Evolutionary conservation across 2,888 invertebrate species (phyloP).

Genomic region (Apeira syringaria): DNA sequence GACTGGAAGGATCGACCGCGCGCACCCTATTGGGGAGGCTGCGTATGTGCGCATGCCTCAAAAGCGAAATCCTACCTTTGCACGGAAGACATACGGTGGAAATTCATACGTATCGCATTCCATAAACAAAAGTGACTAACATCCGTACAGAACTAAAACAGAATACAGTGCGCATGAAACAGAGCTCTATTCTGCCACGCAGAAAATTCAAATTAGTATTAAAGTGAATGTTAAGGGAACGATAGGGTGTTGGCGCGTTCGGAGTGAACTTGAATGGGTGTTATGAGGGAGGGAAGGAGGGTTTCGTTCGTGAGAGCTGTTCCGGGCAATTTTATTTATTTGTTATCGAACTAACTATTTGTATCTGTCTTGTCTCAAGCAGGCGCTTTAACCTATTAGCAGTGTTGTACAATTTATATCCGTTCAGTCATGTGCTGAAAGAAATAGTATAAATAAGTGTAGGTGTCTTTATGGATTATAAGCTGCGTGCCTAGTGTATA

Average conservation of each 20-base stretch:
- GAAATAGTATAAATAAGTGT: too few relatives aligned
- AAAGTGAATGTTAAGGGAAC: conserved; percentile 38
- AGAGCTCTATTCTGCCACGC: conserved; percentile 33
- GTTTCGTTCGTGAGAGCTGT: conserved; percentile 63
- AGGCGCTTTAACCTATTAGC: too few relatives aligned
- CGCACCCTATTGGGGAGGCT: conserved; percentile 79
- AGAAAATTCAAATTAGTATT: conserved; percentile 42
- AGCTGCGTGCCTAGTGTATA: too few relatives aligned
- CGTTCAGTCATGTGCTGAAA: too few relatives aligned
- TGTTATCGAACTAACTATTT: too few relatives aligned
- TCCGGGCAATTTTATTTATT: conserved; percentile 64
- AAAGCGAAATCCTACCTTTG: conserved; percentile 40
- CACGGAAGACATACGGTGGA: conserved; percentile 39
- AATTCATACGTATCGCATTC: conserved; percentile 38
- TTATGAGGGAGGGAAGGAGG: conserved; percentile 56
- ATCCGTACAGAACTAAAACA: conserved; percentile 46
- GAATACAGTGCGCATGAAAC: conserved; percentile 32
- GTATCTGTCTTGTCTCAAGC: too few relatives aligned
- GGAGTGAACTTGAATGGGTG: conserved; percentile 59
- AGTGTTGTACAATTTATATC: too few relatives aligned
- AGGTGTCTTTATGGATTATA: too few relatives aligned
- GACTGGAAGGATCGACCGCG: conserved; percentile 81
- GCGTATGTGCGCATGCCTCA: conserved; percentile 62
- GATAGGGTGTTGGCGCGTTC: conserved; percentile 67
- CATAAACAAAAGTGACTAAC: conserved; percentile 46